phyloP scores from a whole-genome alignment of 2,888 invertebrate genomes.

The Empis stercorea region DNA sequence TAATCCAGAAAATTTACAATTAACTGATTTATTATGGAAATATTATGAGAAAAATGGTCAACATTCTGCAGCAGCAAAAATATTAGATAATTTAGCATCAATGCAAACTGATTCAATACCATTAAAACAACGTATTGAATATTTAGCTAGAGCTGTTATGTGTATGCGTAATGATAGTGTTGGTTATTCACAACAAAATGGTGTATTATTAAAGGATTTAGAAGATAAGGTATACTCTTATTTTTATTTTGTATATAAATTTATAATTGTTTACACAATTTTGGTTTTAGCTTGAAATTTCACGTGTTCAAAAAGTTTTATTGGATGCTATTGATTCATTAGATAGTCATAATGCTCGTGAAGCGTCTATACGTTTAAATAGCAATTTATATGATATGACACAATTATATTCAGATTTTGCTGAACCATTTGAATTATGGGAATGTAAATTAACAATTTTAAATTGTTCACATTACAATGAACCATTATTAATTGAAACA shows the following conservation, averaged over 20 bases:
- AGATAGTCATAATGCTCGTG: constrained; percentile 41
- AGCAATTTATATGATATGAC: constrained; percentile 76
- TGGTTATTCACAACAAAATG: constrained; percentile 57
- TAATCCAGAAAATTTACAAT: constrained; percentile 44
- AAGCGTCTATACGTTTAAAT: constrained; percentile 61
- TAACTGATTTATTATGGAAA: constrained; percentile 85
- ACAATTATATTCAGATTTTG: constrained; percentile 83
- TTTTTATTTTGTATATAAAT: no score
- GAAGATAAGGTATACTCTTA: constrained; percentile 89
- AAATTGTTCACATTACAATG: constrained; percentile 87
- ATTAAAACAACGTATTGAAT: constrained; percentile 71
- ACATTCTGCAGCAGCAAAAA: constrained; percentile 83
- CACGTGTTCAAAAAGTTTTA: constrained; percentile 64
- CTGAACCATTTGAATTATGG: constrained; percentile 78
- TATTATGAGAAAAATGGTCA: constrained; percentile 88
- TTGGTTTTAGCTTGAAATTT: constrained; percentile 62
- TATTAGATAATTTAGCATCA: constrained; percentile 70
- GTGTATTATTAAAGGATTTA: constrained; percentile 71
- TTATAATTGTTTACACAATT: no score
- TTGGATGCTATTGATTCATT: constrained; percentile 47
- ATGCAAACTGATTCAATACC: constrained; percentile 54
- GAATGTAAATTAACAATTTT: constrained; percentile 92
- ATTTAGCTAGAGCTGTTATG: constrained; percentile 86
- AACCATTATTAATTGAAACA: constrained; percentile 72
- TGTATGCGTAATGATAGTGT: constrained; percentile 82